phyloP scores from a whole-genome alignment of 1,140 invertebrate species.

The Linepithema humile region DNA sequence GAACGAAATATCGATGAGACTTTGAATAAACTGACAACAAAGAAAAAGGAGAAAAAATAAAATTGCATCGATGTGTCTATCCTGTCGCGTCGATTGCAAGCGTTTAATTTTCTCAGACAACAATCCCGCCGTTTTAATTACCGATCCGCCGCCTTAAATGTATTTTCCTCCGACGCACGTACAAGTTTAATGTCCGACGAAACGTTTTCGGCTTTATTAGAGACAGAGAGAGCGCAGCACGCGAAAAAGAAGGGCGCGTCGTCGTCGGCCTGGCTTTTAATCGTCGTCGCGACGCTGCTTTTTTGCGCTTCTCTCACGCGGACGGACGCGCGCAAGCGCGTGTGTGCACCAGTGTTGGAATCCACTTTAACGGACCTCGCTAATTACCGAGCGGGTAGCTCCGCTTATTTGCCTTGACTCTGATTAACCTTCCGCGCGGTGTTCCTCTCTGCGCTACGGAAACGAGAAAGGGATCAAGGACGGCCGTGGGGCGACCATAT shows the following conservation, averaged over 20 bases:
- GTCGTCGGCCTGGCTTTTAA: constrained; percentile 65
- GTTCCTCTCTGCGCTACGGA: constrained; percentile 1
- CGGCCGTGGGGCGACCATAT: constrained; percentile 21
- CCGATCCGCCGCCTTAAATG: constrained; percentile 30
- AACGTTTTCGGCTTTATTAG: constrained; percentile 57
- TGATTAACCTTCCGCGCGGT: constrained; percentile 74
- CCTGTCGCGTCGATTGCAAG: not conserved
- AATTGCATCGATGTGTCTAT: not conserved
- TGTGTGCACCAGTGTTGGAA: constrained; percentile 66
- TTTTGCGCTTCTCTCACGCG: constrained; percentile 50
- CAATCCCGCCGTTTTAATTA: constrained; percentile 40
- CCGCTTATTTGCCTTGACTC: constrained; percentile 76
- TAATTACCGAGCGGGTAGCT: constrained; percentile 75
- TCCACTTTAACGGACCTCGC: constrained; percentile 74
- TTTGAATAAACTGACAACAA: not conserved
- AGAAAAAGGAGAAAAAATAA: no score
- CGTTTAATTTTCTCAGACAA: not conserved
- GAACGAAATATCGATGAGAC: not conserved
- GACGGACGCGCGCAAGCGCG: constrained; percentile 32
- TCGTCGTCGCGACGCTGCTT: constrained; percentile 62
- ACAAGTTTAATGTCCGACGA: constrained; percentile 45
- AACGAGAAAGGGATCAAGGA: constrained; percentile 65
- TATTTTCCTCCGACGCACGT: constrained; percentile 29
- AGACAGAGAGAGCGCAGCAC: constrained; percentile 15
- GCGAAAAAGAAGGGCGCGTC: constrained; percentile 44